These are phyloP conservation scores for Neodontobutis hainanensis DNA, from an alignment of 2,113 vertebrate species.

Conservation along the genomic window DNA sequence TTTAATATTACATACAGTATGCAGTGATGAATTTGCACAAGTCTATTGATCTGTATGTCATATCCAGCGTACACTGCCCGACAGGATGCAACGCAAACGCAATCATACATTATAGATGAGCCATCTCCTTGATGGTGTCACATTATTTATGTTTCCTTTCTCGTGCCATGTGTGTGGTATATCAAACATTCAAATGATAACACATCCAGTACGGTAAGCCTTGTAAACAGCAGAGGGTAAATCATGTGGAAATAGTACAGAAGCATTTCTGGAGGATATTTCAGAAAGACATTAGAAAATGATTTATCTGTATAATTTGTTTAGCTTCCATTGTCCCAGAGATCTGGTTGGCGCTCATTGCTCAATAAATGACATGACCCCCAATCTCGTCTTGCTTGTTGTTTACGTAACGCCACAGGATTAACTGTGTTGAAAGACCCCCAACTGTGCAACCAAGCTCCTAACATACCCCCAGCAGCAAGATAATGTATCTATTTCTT, in stretches of 20 bases:
- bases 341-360: neutral
- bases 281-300: neutral
- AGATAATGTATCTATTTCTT: slow-evolving; percentile 8
- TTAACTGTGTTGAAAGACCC: slow-evolving; percentile 27
- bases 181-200: slow-evolving; percentile 48
- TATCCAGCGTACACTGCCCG: slow-evolving; percentile 17
- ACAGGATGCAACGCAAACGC: slow-evolving; percentile 48
- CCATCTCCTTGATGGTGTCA: slow-evolving; percentile 42
- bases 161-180: slow-evolving; percentile 32
- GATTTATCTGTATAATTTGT: neutral
- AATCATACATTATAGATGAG: slow-evolving; percentile 64
- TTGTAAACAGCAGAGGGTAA: slow-evolving; percentile 32
- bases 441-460: slow-evolving; percentile 2
- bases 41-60: slow-evolving; percentile 44
- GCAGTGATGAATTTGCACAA: slow-evolving; percentile 38
- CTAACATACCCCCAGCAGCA: slow-evolving; percentile 21
- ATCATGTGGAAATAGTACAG: slow-evolving; percentile 32
- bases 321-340: neutral
- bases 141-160: slow-evolving; percentile 52
- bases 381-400: neutral
- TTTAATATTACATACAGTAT: slow-evolving; percentile 38
- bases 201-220: slow-evolving; percentile 16
- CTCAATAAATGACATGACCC: neutral
- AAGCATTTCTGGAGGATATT: slow-evolving; percentile 9
- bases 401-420: slow-evolving; percentile 3